Evolutionary conservation across 2,797 vertebrate species (phyloP), one percentile per base, ranked within the genome.

Genomic region (Buphagus erythrorhynchus): DNA sequence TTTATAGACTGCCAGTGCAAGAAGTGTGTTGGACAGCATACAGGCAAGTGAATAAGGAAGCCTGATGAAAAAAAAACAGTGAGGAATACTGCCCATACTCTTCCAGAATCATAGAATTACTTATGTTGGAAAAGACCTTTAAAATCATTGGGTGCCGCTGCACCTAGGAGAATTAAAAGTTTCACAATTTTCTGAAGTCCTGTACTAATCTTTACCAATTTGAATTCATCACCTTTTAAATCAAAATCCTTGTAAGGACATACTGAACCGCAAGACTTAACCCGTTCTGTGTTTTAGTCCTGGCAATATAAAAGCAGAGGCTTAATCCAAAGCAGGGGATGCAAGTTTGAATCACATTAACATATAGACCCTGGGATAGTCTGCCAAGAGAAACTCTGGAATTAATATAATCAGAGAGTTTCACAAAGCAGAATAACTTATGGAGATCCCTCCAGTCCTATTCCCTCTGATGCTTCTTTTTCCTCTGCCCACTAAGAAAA

Each of bases 381-480:
- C 63, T 83, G 61, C 25, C 46, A 65, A 28, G 33, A 33, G 7
- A 40, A 3, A 29, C 7, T 72, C 13, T 25, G 12, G 11, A 82
- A 65, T 31, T 33, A 61, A 40, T 13, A 42, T 2, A 17, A 40
- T 9, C 36, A 35, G 21, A 51, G 22, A 11, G 18, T 28, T 82
- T 63, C 33, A 33, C 11, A 72, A 46, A 68, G 24, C 5, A 28
- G 26, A 55, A 4, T 8, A 68, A 65, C 16, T 81, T 43, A 16
- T 17, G 31, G 24, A 54, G 4, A 46, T 19, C 0, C 12, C 4
- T 11, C 4, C 7, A 20, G 21, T 7, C 14, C 14, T 24, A 2
- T 22, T 76, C 5, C 21, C 31, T 67, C 42, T 14, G 20, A 49
- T 10, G 20, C 3, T 14, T 57, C 10, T 31, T 62, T 59, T 66